phyloP scores from a whole-genome alignment of 2,797 vertebrate genomes.

The Hydrolagus colliei region DNA sequence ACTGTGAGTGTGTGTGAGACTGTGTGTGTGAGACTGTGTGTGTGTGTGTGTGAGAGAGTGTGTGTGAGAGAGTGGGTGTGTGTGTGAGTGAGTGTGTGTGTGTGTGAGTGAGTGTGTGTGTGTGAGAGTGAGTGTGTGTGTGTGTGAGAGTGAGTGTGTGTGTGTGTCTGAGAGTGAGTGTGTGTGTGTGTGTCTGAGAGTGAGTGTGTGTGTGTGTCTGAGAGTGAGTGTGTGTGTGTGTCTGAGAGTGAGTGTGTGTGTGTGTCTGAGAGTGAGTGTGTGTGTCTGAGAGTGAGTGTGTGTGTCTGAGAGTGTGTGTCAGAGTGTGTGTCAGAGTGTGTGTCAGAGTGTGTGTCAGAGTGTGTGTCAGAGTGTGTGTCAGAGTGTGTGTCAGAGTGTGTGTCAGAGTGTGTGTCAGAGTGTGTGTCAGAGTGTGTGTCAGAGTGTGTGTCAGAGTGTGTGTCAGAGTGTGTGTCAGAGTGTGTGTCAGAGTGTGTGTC shows the following conservation, averaged over 20 bases:
- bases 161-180: background rate
- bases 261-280: background rate
- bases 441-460: too few species aligned
- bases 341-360: too few species aligned
- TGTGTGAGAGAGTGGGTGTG: slow-evolving; percentile 9
- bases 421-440: too few species aligned
- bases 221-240: background rate
- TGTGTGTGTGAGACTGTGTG: background rate
- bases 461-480: too few species aligned
- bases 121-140: background rate
- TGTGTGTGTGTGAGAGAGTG: background rate
- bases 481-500: too few species aligned
- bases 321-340: too few species aligned
- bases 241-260: background rate
- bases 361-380: too few species aligned
- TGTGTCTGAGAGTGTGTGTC: too few species aligned
- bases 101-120: background rate
- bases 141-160: background rate
- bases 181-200: background rate
- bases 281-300: background rate
- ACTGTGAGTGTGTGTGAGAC: slow-evolving; percentile 4
- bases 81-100: background rate
- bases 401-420: too few species aligned
- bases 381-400: too few species aligned
- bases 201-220: background rate